These are phyloP conservation scores for Phataginus tetradactyla DNA, from an alignment of 2,797 vertebrate species.

Conservation along the genomic window DNA sequence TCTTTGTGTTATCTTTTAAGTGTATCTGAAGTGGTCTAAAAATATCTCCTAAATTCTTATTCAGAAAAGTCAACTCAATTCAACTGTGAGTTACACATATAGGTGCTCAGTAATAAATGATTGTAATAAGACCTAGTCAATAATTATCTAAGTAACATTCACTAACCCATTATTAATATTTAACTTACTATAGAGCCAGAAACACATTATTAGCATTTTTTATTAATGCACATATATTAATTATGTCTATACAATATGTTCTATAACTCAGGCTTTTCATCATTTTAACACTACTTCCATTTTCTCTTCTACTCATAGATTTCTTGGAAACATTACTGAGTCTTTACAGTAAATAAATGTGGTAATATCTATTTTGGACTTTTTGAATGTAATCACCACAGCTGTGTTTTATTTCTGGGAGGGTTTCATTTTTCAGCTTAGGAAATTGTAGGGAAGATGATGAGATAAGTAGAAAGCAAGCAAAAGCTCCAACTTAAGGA, in stretches of 20 bases:
- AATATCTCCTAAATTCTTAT: not conserved
- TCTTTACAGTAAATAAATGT: slow-evolving; percentile 73
- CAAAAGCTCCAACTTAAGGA: slow-evolving; percentile 63
- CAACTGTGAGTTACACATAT: not conserved
- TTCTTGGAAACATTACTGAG: slow-evolving; percentile 48
- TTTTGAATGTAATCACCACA: slow-evolving; percentile 69
- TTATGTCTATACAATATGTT: not conserved
- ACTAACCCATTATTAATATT: not conserved
- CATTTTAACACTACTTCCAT: not conserved
- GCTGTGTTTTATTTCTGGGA: slow-evolving; percentile 82
- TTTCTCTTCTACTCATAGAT: slow-evolving; percentile 17
- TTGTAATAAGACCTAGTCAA: not conserved
- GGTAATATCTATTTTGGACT: slow-evolving; percentile 81
- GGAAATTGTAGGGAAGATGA: slow-evolving; percentile 80
- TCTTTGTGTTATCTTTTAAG: not conserved
- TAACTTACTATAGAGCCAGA: not conserved
- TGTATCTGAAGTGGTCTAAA: not conserved
- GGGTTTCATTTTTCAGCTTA: slow-evolving; percentile 75
- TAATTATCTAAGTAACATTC: not conserved
- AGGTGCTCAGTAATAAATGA: not conserved
- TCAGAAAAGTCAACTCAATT: not conserved
- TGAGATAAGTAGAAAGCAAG: slow-evolving; percentile 81
- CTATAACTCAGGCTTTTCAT: slow-evolving; percentile 16
- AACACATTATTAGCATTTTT: slow-evolving; percentile 1
- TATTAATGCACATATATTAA: not conserved